Evolutionary conservation across 2,113 vertebrate species (phyloP).

Genomic region (Nicator chloris): DNA sequence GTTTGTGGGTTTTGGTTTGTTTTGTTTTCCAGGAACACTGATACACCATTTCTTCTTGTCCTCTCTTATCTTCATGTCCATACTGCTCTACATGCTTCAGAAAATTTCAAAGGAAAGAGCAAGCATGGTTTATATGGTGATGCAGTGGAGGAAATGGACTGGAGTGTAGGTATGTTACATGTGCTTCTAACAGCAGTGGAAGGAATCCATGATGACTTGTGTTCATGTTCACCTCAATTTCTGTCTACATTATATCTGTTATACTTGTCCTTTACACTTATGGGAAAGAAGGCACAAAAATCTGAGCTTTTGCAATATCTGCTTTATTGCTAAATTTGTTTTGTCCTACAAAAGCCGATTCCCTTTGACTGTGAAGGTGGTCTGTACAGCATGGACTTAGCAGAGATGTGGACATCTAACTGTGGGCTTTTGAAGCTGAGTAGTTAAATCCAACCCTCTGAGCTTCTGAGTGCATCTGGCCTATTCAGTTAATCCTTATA

Average conservation of each 20-base stretch:
- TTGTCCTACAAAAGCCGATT: not conserved
- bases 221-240: not conserved
- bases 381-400: not conserved
- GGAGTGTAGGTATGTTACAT: conserved; percentile 82
- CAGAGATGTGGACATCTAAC: not conserved
- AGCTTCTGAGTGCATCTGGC: not conserved
- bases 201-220: not conserved
- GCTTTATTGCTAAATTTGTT: not conserved
- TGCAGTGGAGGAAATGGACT: conserved; percentile 87
- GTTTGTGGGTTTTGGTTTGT: not conserved
- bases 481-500: not conserved
- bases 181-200: not conserved
- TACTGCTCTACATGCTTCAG: conserved; percentile 81
- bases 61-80: conserved; percentile 86
- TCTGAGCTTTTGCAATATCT: not conserved
- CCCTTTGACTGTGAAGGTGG: not conserved
- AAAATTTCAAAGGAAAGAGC: conserved; percentile 78
- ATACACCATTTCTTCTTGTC: conserved; percentile 81
- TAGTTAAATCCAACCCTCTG: not conserved
- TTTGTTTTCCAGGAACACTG: conserved; percentile 65
- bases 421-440: not conserved
- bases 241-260: not conserved
- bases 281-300: not conserved
- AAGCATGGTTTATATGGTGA: conserved; percentile 85
- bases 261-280: not conserved